Evolutionary conservation across 2,888 invertebrate genomes (phyloP), one percentile per base, ranked within the genome.

Genomic region (Drosophila cognata): DNA sequence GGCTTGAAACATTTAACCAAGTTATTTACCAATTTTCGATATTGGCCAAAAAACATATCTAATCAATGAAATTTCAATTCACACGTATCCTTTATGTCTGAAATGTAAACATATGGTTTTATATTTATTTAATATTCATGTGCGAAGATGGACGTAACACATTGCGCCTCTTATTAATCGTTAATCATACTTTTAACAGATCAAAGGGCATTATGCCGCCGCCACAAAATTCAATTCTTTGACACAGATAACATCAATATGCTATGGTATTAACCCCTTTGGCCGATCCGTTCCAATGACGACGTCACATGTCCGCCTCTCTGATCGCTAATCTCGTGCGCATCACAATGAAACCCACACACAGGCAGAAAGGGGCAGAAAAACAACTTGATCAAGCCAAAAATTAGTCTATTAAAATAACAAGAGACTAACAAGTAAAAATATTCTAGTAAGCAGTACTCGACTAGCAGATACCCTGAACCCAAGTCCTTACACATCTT

Each of bases 341-440:
- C 21, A 59, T 48, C 71, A 58, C 71, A 60, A 60, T 61, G 51
- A 57, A 57, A 58, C 33, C 71, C 48, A 52, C 29, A 75, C 51
- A 50, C 36, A 60, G 46, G 50, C 41, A 67, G 53, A 11, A 52
- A 46, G 50, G 52, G 55, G 53, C 52, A 52, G 68, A 48, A 52
- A 68, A 72, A 82, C 82, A 78, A 70, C 67, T 82, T 80, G 82
- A 83, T 85, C 71, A 65, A 57, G 48, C 50, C 46, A 74, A 65
- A 66, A 55, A 56, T 64, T 56, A 62, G 59, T 43, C 60, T 33
- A 71, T 52, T 31, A 55, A 31, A 53, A 62, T 52, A 60, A 50
- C 48, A 50, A 55, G n/a, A 55, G 5, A 38, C 18, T 46, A 46
- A 28, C 8, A 25, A 25, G 16, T 38, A 46, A 43, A 46, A 46